A percentile compares a stretch with the other conserved stretches of the same genome.
Evolutionary conservation across 2,888 invertebrate species (phyloP).

Genomic region (Amphiduros pacificus): DNA sequence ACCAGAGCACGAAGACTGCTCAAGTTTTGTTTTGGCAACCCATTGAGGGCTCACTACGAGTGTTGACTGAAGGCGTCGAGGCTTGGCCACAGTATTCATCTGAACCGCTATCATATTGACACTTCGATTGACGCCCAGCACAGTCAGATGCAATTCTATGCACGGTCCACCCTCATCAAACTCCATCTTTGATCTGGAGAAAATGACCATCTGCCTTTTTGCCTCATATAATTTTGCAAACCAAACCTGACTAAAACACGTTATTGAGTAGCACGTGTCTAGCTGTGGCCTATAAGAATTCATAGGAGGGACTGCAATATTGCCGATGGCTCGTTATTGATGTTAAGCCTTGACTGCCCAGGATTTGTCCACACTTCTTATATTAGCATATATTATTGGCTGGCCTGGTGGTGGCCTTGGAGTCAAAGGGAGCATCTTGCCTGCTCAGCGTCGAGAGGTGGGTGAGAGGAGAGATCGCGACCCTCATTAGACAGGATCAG

Average conservation of each 20-base stretch:
- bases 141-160: conserved; percentile 3
- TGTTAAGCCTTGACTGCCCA: neutral
- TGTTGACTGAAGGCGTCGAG: too few species aligned
- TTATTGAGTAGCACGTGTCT: conserved; percentile 1
- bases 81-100: too few species aligned
- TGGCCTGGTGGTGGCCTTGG: too few species aligned
- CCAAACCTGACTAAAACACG: neutral
- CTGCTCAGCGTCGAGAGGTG: too few species aligned
- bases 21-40: too few species aligned
- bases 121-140: conserved; percentile 1
- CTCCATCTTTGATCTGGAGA: conserved; percentile 6
- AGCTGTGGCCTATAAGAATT: neutral
- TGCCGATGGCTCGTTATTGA: neutral
- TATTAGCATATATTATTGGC: too few species aligned
- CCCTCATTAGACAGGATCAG: too few species aligned
- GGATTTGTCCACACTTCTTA: too few species aligned
- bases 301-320: neutral
- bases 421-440: too few species aligned
- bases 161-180: conserved; percentile 9
- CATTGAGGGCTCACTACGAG: too few species aligned
- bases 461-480: too few species aligned
- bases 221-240: neutral
- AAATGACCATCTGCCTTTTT: conserved; percentile 10
- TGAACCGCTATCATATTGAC: neutral
- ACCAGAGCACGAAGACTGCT: too few species aligned